A percentile compares a stretch with the other conserved stretches of the same genome.
phyloP scores from a whole-genome alignment of 2,797 vertebrate species.

The Tokudaia muenninki region DNA sequence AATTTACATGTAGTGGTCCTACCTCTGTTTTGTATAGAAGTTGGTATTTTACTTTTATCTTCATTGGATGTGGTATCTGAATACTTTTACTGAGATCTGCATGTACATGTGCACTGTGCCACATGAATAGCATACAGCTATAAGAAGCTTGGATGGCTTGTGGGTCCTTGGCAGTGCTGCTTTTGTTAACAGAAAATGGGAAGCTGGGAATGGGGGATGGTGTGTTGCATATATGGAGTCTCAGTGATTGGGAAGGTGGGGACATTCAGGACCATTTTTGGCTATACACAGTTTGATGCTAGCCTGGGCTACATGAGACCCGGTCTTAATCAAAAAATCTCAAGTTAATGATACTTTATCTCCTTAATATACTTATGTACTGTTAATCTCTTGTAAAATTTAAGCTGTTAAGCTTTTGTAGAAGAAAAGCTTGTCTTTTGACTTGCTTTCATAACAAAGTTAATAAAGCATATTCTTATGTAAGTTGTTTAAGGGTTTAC shows the following conservation, averaged over 20 bases:
- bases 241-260: neutral
- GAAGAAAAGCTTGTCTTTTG: neutral
- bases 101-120: constrained; percentile 42
- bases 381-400: constrained; percentile 54
- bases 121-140: constrained; percentile 39
- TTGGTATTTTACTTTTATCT: constrained; percentile 65
- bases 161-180: constrained; percentile 35
- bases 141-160: constrained; percentile 42
- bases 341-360: neutral
- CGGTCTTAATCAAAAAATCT: neutral
- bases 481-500: constrained; percentile 2
- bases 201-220: neutral
- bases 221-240: neutral
- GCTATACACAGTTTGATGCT: neutral
- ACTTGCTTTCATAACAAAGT: constrained; percentile 22
- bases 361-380: neutral
- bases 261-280: neutral
- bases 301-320: neutral
- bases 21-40: neutral
- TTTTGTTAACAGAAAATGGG: constrained; percentile 1
- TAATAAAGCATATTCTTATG: neutral
- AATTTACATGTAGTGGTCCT: neutral
- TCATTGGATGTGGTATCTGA: neutral
- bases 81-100: constrained; percentile 30
- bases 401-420: constrained; percentile 27